Conservation (phyloP, 2,888 invertebrate species). For the Leucoma salicis region DNA sequence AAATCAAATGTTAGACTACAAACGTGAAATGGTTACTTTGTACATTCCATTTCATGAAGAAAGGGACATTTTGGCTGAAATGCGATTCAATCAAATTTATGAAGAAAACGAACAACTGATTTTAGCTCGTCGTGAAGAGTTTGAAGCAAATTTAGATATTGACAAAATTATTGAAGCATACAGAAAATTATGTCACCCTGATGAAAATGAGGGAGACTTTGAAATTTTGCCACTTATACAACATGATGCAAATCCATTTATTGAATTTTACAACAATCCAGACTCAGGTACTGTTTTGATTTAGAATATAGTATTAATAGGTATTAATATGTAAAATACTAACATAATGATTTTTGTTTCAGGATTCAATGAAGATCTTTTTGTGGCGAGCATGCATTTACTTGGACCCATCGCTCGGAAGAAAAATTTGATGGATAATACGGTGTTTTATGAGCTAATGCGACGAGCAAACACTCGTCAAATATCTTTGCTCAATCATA, state of each 20-base stretch:
- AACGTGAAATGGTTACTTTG: constrained; percentile 38
- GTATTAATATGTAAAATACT: too few relatives aligned
- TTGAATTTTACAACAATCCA: constrained; percentile 10
- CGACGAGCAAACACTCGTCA: too few relatives aligned
- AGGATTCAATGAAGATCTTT: too few relatives aligned
- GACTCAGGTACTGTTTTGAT: constrained; percentile 9
- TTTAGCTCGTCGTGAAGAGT: constrained; percentile 14
- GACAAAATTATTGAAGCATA: constrained; percentile 12
- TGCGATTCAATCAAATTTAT: constrained; percentile 33
- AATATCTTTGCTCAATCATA: too few relatives aligned
- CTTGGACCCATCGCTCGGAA: too few relatives aligned
- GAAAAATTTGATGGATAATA: too few relatives aligned
- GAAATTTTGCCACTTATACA: constrained; percentile 9
- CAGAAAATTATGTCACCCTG: constrained; percentile 12
- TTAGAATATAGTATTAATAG: constrained; percentile 4
- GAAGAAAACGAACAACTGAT: constrained; percentile 38
- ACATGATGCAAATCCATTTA: constrained; percentile 8
- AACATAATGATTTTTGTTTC: too few relatives aligned
- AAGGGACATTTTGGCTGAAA: constrained; percentile 36
- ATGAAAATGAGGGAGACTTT: constrained; percentile 12
- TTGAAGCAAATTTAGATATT: constrained; percentile 9
- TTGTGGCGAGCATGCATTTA: too few relatives aligned
- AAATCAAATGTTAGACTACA: constrained; percentile 35
- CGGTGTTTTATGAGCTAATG: too few relatives aligned
- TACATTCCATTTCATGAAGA: constrained; percentile 42